A percentile compares a stretch with the other conserved stretches of the same genome.
These are phyloP conservation scores for Fissipunctia ypsillon DNA, from an alignment of 2,888 invertebrate genomes.

Conservation along the genomic window DNA sequence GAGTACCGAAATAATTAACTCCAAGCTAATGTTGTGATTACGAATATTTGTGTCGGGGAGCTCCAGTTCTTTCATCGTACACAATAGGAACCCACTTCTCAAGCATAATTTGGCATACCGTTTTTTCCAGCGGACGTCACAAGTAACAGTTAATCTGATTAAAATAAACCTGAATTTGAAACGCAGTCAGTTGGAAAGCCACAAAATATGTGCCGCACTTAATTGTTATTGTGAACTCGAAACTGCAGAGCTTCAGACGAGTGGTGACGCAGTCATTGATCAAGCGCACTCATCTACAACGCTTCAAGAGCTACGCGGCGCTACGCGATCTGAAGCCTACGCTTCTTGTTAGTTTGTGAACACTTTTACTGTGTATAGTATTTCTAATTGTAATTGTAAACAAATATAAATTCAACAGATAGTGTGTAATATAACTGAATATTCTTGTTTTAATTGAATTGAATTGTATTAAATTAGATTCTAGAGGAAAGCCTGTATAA, in stretches of 20 bases:
- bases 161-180: constrained; percentile 79
- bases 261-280: constrained; percentile 64
- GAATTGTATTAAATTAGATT: too few species aligned
- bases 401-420: constrained; percentile 1
- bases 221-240: constrained; percentile 70
- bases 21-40: constrained; percentile 56
- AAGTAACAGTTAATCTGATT: constrained; percentile 84
- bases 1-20: constrained; percentile 61
- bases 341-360: constrained; percentile 31
- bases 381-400: constrained; percentile 14
- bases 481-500: background rate
- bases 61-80: constrained; percentile 75
- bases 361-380: constrained; percentile 13
- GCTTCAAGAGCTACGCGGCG: constrained; percentile 72
- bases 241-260: constrained; percentile 61
- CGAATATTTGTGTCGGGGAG: constrained; percentile 67
- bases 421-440: constrained; percentile 8
- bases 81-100: constrained; percentile 88
- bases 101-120: constrained; percentile 88
- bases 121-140: constrained; percentile 82
- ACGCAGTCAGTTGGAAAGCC: constrained; percentile 75
- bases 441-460: background rate
- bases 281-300: constrained; percentile 66
- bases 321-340: constrained; percentile 70
- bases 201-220: constrained; percentile 73